phyloP scores from a whole-genome alignment of 1,140 invertebrate species.

The Goniozus legneri region DNA sequence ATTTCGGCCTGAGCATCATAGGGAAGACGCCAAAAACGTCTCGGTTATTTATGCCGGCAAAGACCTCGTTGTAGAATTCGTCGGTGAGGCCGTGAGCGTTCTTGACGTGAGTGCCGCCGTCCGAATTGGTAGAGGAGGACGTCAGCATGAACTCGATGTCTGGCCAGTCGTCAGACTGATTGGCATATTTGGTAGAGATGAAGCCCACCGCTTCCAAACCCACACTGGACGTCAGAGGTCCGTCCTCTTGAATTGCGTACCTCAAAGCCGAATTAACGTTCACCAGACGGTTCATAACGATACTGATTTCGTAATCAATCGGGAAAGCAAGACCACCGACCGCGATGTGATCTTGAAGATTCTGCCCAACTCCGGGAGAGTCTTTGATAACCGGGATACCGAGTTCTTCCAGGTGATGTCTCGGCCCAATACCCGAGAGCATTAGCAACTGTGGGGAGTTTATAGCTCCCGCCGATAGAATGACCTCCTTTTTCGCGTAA shows the following conservation, averaged over 20 bases:
- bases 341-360: slow-evolving; percentile 82
- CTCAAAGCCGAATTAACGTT: slow-evolving; percentile 73
- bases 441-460: slow-evolving; percentile 78
- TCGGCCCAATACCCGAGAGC: slow-evolving; percentile 80
- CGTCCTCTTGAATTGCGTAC: slow-evolving; percentile 75
- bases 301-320: slow-evolving; percentile 75
- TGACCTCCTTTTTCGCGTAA: slow-evolving; percentile 72
- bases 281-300: slow-evolving; percentile 71
- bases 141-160: slow-evolving; percentile 89
- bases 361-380: slow-evolving; percentile 71
- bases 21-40: slow-evolving; percentile 79
- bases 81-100: slow-evolving; percentile 75
- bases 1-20: slow-evolving; percentile 83
- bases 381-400: slow-evolving; percentile 68
- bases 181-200: slow-evolving; percentile 83
- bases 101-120: slow-evolving; percentile 73
- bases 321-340: slow-evolving; percentile 74
- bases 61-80: slow-evolving; percentile 75
- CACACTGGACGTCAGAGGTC: slow-evolving; percentile 77
- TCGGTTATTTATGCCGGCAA: slow-evolving; percentile 63
- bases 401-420: slow-evolving; percentile 64
- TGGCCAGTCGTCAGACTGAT: slow-evolving; percentile 79
- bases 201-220: slow-evolving; percentile 82
- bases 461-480: slow-evolving; percentile 74
- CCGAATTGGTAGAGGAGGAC: slow-evolving; percentile 73